Conservation (phyloP, 2,888 invertebrate genomes). For the Merodon equestris region DNA sequence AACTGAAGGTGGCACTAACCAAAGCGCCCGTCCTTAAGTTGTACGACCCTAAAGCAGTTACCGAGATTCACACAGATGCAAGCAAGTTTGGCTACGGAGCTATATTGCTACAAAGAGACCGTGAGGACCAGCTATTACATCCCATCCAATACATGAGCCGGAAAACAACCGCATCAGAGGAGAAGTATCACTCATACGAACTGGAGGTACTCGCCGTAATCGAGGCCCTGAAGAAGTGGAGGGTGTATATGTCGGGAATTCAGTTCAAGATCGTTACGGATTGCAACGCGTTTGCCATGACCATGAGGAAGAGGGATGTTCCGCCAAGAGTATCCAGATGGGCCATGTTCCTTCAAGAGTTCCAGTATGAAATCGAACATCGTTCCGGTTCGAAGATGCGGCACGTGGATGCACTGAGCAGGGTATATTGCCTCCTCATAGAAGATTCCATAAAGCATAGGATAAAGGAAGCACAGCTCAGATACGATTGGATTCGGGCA, state of each 20-base stretch:
- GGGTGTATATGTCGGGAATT: too few relatives aligned
- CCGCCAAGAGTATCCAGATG: too few relatives aligned
- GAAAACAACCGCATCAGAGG: too few relatives aligned
- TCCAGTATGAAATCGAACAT: too few relatives aligned
- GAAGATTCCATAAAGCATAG: conserved; percentile 5
- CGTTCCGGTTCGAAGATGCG: too few relatives aligned
- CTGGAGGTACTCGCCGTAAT: too few relatives aligned
- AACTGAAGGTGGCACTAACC: background rate
- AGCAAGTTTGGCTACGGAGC: conserved; percentile 70
- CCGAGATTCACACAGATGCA: background rate
- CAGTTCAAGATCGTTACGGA: too few relatives aligned
- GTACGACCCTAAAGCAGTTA: background rate
- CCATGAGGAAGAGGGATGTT: background rate
- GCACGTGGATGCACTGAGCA: too few relatives aligned
- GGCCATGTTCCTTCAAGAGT: too few relatives aligned
- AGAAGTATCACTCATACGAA: too few relatives aligned
- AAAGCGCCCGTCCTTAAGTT: background rate
- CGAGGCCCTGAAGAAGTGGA: too few relatives aligned
- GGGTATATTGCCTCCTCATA: background rate
- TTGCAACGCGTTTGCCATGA: conserved; percentile 4
- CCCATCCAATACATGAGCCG: too few relatives aligned
- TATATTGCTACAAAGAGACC: conserved; percentile 70
- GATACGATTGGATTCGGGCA: conserved; percentile 20
- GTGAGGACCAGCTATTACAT: conserved; percentile 29
- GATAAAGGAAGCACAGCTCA: conserved; percentile 15